Conservation (phyloP, 2,888 invertebrate species). For the Mesorhabditis belari region DNA sequence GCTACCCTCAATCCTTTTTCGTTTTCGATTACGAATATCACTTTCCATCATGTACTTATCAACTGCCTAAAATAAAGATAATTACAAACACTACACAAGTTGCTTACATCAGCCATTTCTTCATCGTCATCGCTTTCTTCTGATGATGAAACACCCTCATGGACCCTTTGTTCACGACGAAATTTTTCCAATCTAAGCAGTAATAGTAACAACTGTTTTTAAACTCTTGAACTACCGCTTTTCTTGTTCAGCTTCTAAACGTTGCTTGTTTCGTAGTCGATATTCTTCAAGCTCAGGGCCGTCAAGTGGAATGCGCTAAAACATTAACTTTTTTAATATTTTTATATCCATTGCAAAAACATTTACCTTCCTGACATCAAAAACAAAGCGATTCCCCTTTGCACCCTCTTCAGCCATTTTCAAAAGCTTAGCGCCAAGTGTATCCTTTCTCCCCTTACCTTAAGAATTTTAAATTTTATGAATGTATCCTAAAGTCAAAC, state of each 20-base stretch:
- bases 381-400: too few species aligned
- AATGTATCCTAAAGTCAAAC: too few species aligned
- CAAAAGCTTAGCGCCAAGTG: too few species aligned
- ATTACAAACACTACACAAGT: not conserved
- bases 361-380: not conserved
- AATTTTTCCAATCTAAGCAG: conserved; percentile 30
- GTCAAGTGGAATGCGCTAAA: conserved; percentile 59
- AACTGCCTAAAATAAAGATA: not conserved
- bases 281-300: conserved; percentile 62
- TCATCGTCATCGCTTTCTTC: conserved; percentile 49
- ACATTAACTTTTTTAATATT: conserved; percentile 11
- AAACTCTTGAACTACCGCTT: not conserved
- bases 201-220: too few species aligned
- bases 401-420: too few species aligned
- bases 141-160: conserved; percentile 3
- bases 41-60: not conserved
- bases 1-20: not conserved
- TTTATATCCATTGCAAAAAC: not conserved
- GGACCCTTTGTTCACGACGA: conserved; percentile 6
- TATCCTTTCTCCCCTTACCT: too few species aligned
- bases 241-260: conserved; percentile 9
- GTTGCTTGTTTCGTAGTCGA: conserved; percentile 52
- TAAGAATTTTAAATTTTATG: too few species aligned
- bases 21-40: not conserved
- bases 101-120: conserved; percentile 40